Conservation (phyloP, 2,113 vertebrate species). For the Burhinus oedicnemus region DNA sequence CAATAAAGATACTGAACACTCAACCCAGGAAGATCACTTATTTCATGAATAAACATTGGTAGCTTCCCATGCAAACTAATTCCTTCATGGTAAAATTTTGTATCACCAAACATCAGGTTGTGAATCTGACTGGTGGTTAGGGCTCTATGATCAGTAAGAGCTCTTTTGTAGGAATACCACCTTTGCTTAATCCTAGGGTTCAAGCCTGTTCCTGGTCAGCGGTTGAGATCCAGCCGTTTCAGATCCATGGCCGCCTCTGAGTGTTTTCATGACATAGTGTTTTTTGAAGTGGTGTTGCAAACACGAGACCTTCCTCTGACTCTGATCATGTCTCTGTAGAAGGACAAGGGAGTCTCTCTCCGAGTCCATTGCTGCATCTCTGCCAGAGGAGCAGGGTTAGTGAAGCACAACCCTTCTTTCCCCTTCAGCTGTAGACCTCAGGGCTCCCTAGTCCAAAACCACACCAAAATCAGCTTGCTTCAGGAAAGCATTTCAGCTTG, state of each 20-base stretch:
- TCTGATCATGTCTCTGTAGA: background rate
- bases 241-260: background rate
- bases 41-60: background rate
- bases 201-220: background rate
- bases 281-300: background rate
- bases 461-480: fast-evolving
- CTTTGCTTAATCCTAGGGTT: background rate
- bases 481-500: background rate
- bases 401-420: background rate
- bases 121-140: background rate
- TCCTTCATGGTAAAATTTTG: background rate
- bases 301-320: background rate
- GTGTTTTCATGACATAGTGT: fast-evolving
- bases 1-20: background rate
- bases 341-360: background rate
- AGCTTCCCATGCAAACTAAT: fast-evolving
- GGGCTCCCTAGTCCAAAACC: background rate
- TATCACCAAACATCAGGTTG: background rate
- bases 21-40: background rate
- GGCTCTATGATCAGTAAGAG: background rate
- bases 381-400: fast-evolving
- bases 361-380: no score
- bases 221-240: background rate
- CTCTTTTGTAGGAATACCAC: background rate
- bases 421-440: background rate